phyloP scores from a whole-genome alignment of 2,113 vertebrate genomes.

The Arenaria interpres region DNA sequence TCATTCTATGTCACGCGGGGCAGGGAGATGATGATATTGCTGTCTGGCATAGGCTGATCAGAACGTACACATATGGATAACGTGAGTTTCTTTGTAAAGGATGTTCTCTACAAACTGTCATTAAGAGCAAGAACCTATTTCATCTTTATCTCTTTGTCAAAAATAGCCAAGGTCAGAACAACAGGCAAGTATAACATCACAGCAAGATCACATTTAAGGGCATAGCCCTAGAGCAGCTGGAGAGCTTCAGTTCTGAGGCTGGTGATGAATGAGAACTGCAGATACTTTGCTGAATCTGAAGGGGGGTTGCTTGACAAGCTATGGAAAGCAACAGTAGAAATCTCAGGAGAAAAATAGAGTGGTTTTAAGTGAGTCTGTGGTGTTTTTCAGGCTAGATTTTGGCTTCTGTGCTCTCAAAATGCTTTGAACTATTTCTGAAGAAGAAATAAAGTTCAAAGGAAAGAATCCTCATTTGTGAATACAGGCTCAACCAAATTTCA shows the following conservation, averaged over 20 bases:
- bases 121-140: constrained; percentile 40
- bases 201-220: constrained; percentile 29
- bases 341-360: neutral
- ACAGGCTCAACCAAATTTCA: neutral
- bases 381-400: constrained; percentile 9
- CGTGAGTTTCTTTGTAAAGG: neutral
- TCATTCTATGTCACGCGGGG: neutral
- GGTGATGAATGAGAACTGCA: constrained; percentile 10
- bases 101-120: constrained; percentile 4
- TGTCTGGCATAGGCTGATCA: neutral
- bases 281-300: neutral
- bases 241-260: neutral
- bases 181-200: neutral
- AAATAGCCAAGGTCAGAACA: constrained; percentile 42
- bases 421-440: constrained; percentile 34
- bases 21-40: neutral
- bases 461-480: neutral
- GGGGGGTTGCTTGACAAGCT: neutral
- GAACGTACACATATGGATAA: neutral
- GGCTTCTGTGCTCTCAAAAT: neutral
- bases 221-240: constrained; percentile 23
- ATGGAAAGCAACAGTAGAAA: neutral
- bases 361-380: neutral
- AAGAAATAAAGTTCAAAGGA: neutral
- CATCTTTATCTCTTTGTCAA: constrained; percentile 32